These are phyloP conservation scores for Sesamia nonagrioides DNA, from an alignment of 1,140 invertebrate species.

Conservation along the genomic window DNA sequence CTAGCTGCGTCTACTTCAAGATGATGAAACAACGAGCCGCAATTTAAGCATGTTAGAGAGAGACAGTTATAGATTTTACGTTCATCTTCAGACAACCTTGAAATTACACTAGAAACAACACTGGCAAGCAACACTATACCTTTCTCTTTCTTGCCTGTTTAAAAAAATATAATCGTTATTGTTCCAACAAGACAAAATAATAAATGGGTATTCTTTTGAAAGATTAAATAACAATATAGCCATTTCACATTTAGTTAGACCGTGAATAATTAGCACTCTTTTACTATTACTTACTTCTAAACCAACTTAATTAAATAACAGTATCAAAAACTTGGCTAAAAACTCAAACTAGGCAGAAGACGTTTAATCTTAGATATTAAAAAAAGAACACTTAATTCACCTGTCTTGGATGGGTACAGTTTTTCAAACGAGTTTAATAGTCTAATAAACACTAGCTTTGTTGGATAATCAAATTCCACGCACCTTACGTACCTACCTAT, in stretches of 20 bases:
- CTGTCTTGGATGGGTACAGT: not conserved
- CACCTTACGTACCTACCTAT: conserved; percentile 9
- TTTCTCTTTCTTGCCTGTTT: conserved; percentile 74
- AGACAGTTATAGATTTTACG: conserved; percentile 63
- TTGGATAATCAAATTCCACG: conserved; percentile 11
- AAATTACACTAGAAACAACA: conserved; percentile 65
- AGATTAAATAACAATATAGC: conserved; percentile 28
- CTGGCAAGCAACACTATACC: conserved; percentile 71
- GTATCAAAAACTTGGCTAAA: not conserved
- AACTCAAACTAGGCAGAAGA: not conserved
- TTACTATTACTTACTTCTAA: not conserved
- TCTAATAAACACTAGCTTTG: not conserved
- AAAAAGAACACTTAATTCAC: not conserved
- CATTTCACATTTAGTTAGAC: conserved; percentile 15
- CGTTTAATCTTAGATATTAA: not conserved
- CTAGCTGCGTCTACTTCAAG: conserved; percentile 69
- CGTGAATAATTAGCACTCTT: not conserved
- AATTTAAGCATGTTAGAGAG: conserved; percentile 50
- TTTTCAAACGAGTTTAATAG: conserved; percentile 3
- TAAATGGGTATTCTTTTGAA: conserved; percentile 35
- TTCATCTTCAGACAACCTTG: conserved; percentile 78
- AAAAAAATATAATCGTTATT: conserved; percentile 79
- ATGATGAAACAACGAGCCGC: conserved; percentile 61
- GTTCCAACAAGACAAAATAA: conserved; percentile 54
- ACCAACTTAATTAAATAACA: not conserved